Evolutionary conservation across 2,113 vertebrate genomes (phyloP).

Genomic region (Mus pahari): DNA sequence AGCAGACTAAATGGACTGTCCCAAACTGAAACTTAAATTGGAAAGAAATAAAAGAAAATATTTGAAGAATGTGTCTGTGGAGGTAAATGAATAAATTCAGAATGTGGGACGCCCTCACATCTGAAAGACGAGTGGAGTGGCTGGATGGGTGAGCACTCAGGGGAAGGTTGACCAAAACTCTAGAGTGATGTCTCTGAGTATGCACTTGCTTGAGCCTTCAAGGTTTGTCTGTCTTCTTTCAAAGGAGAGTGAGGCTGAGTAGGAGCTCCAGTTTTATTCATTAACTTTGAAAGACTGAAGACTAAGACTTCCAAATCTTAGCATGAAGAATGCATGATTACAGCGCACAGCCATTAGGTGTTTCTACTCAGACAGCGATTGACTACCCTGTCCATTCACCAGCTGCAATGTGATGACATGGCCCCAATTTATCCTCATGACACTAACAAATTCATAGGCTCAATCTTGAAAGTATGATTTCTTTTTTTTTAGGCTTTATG

Average conservation of each 20-base stretch:
- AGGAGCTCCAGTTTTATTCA: constrained; percentile 3
- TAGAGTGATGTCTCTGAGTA: neutral
- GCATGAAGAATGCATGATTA: neutral
- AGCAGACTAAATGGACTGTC: neutral
- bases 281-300: constrained; percentile 61
- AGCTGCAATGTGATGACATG: neutral
- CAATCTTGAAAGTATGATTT: constrained; percentile 23
- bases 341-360: neutral
- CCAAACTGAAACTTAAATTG: neutral
- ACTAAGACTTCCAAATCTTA: neutral
- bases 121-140: neutral
- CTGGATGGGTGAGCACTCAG: neutral
- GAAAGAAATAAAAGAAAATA: neutral
- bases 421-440: neutral
- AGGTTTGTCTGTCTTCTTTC: constrained; percentile 30
- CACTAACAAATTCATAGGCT: neutral
- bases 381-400: neutral
- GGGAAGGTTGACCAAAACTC: neutral
- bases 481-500: neutral
- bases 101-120: neutral
- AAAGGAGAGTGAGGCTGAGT: constrained; percentile 33
- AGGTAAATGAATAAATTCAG: constrained; percentile 30
- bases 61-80: neutral
- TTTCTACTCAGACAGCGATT: neutral
- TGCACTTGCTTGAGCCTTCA: neutral